Percentiles rank a stretch among this genome's conserved stretches.
These are phyloP conservation scores for Drepanosiphum platanoidis DNA, from an alignment of 2,888 invertebrate genomes.

Conservation along the genomic window DNA sequence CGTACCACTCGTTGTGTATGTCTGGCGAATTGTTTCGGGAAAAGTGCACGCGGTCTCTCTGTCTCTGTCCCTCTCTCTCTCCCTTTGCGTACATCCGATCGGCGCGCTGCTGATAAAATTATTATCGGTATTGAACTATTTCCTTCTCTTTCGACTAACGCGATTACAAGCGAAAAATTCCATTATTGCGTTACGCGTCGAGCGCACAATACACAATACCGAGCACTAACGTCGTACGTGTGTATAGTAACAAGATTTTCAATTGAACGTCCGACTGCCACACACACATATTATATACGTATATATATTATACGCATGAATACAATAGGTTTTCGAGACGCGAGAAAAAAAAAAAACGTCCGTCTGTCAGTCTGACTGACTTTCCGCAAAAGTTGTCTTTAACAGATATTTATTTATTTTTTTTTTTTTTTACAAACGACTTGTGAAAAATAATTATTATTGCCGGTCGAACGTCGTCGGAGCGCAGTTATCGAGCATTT, in stretches of 20 bases:
- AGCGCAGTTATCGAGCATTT: too few relatives aligned
- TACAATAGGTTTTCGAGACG: conserved; percentile 1
- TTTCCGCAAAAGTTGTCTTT: not conserved
- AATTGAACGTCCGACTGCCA: not conserved
- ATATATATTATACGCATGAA: too few relatives aligned
- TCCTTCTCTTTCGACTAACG: not conserved
- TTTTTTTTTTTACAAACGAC: too few relatives aligned
- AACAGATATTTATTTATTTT: not conserved
- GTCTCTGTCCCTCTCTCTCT: too few relatives aligned
- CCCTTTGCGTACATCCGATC: not conserved
- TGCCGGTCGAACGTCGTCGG: too few relatives aligned
- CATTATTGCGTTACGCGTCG: conserved; percentile 6
- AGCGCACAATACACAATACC: not conserved
- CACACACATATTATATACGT: too few relatives aligned
- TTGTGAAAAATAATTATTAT: too few relatives aligned
- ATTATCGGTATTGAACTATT: not conserved
- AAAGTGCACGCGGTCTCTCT: too few relatives aligned
- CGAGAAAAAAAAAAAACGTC: not conserved
- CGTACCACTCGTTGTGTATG: too few relatives aligned
- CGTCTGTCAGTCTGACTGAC: not conserved
- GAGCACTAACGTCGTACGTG: not conserved
- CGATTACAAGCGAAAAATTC: conserved; percentile 9
- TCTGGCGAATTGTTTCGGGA: not conserved
- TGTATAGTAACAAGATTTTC: not conserved
- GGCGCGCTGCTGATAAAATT: not conserved